Conservation (phyloP, 2,888 invertebrate species). For the Galerucella nymphaeae region DNA sequence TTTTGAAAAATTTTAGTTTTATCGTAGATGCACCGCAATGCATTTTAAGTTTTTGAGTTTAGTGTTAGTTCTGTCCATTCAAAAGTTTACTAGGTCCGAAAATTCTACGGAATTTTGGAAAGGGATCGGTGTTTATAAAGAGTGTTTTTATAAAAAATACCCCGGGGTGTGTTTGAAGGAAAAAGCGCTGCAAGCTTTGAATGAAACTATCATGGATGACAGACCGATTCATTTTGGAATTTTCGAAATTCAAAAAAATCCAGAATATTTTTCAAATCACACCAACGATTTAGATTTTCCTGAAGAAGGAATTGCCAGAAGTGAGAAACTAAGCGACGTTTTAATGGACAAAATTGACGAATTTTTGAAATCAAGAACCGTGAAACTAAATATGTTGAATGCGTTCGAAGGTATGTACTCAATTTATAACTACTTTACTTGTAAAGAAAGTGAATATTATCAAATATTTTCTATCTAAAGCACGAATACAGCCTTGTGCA, state of each 20-base stretch:
- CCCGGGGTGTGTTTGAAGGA: constrained; percentile 64
- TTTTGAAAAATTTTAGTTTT: constrained; percentile 43
- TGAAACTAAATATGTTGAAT: constrained; percentile 62
- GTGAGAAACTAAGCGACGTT: constrained; percentile 65
- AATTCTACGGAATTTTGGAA: constrained; percentile 47
- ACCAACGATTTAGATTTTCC: constrained; percentile 67
- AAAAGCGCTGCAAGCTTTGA: constrained; percentile 61
- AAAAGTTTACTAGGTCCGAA: constrained; percentile 30
- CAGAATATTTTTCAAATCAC: constrained; percentile 55
- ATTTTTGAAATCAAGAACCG: constrained; percentile 63
- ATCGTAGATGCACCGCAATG: constrained; percentile 39
- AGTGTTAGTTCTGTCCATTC: constrained; percentile 32
- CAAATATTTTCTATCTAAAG: too few relatives aligned
- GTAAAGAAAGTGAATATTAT: too few relatives aligned
- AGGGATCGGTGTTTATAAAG: constrained; percentile 50
- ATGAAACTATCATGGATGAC: constrained; percentile 62
- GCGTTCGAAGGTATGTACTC: constrained; percentile 57
- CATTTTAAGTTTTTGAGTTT: constrained; percentile 38
- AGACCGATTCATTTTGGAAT: constrained; percentile 58
- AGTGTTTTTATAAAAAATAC: constrained; percentile 59
- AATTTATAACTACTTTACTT: too few relatives aligned
- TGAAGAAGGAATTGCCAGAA: constrained; percentile 67
- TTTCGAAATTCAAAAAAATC: constrained; percentile 61
- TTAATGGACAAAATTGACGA: constrained; percentile 63
- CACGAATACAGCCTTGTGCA: too few relatives aligned